Evolutionary conservation across 2,797 vertebrate species (phyloP), one percentile per base, ranked within the genome.

Genomic region (Lagocephalus sceleratus): DNA sequence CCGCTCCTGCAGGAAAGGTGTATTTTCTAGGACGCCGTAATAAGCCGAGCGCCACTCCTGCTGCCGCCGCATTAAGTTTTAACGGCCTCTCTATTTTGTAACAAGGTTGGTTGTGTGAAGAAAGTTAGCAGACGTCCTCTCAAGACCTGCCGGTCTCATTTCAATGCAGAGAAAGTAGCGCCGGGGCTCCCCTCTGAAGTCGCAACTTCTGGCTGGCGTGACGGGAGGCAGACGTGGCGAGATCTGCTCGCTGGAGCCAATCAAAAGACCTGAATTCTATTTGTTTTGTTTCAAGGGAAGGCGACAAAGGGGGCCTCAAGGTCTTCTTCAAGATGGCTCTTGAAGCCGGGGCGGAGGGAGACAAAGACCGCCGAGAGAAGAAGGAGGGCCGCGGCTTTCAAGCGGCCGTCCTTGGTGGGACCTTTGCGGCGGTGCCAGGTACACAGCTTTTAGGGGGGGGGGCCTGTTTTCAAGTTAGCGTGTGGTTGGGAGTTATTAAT

Each of bases 211-310:
- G 77, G 78, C 78, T 85, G 77, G 73, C 69, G 72, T 68, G 81
- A 75, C 60, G 82, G 68, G 55, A 73, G 71, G 69, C 64, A 78
- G 77, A 78, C 68, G 74, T 70, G 80, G 78, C 57, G 75, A 79
- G 83, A 83, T 79, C 59, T 60, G 66, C 74, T 77, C 67, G 56
- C 85, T 73, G 58, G 72, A 84, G 73, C 86, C 90, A 90, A 91
- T 92, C 90, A 92, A 92, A 92, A 90, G 88, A 83, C 83, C 85
- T 87, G 74, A 87, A 66, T 92, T 94, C 89, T 93, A 75, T 95
- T 93, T 94, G 86, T 93, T 91, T 93, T 92, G 63, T 92, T 97
- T 94, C 85, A 92, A 98, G 95, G 95, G 94, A 96, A 77, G 93
- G 79, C 15, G 94, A 97, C 91, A 96, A 95, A 92, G 94, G 83